Evolutionary conservation across 2,888 invertebrate species (phyloP).

Genomic region (Spodoptera exigua): DNA sequence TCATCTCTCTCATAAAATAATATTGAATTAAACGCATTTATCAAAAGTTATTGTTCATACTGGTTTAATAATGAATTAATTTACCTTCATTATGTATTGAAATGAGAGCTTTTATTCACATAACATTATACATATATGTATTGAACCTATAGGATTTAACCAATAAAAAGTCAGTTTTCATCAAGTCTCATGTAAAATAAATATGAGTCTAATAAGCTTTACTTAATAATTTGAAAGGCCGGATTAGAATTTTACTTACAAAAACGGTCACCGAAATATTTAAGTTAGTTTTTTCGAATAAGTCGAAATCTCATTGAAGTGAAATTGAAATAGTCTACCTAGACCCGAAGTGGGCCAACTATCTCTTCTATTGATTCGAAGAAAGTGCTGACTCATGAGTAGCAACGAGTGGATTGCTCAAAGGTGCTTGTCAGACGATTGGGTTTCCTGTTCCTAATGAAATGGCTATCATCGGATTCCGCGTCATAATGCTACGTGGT

Average conservation of each 20-base stretch:
- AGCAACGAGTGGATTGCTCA: constrained; percentile 63
- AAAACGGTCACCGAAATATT: too few species aligned
- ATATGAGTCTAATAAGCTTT: too few species aligned
- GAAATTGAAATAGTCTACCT: constrained; percentile 43
- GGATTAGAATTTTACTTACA: too few species aligned
- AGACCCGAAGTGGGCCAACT: constrained; percentile 52
- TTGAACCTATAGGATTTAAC: too few species aligned
- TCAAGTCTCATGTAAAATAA: too few species aligned
- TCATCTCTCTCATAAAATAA: constrained; percentile 23
- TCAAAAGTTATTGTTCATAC: constrained; percentile 5
- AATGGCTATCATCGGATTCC: constrained; percentile 48
- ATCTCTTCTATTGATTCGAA: constrained; percentile 56
- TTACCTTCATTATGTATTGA: constrained; percentile 5
- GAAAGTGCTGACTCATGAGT: constrained; percentile 64
- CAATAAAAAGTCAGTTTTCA: too few species aligned
- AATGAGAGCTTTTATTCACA: constrained; percentile 7
- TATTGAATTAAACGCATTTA: constrained; percentile 8
- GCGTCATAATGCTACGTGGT: constrained; percentile 24
- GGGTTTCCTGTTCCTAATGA: constrained; percentile 58
- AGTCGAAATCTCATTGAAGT: constrained; percentile 9
- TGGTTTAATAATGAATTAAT: constrained; percentile 19
- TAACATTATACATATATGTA: too few species aligned
- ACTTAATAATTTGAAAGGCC: too few species aligned
- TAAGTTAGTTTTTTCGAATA: constrained; percentile 20
- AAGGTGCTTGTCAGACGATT: constrained; percentile 57